These are phyloP conservation scores for Mormyrus lacerda DNA, from an alignment of 2,113 vertebrate genomes.

Conservation along the genomic window DNA sequence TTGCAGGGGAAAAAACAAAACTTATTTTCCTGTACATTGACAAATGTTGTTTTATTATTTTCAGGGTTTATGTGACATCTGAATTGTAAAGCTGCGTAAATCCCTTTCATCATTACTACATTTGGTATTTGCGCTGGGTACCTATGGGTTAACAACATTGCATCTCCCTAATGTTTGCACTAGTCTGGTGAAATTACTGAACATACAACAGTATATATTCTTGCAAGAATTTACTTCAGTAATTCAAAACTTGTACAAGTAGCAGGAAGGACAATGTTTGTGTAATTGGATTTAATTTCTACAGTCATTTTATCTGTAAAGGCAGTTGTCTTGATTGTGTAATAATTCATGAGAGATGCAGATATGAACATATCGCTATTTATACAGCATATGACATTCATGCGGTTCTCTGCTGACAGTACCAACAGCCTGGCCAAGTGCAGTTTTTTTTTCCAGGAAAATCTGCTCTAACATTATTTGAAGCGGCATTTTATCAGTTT, in stretches of 20 bases:
- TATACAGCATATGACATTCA: not conserved
- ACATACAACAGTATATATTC: not conserved
- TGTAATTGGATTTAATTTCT: not conserved
- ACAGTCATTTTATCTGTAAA: not conserved
- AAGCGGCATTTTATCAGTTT: slow-evolving; percentile 1
- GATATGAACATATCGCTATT: not conserved
- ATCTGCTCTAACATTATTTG: slow-evolving; percentile 7
- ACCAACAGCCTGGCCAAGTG: not conserved
- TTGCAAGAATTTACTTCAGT: not conserved
- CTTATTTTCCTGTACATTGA: not conserved
- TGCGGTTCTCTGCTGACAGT: not conserved
- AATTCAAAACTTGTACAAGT: not conserved
- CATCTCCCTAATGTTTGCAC: not conserved
- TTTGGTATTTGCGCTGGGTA: not conserved
- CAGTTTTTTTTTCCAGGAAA: not conserved
- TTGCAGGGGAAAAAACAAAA: not conserved
- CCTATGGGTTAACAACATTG: not conserved
- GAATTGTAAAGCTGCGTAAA: not conserved
- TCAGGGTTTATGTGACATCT: not conserved
- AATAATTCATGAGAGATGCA: not conserved
- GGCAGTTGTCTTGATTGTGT: not conserved
- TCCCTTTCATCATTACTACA: not conserved
- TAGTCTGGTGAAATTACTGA: not conserved
- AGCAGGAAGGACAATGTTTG: not conserved
- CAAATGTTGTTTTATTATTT: not conserved